Evolutionary conservation across 1,140 invertebrate genomes (phyloP), one percentile per base, ranked within the genome.

Genomic region (Diprion similis): DNA sequence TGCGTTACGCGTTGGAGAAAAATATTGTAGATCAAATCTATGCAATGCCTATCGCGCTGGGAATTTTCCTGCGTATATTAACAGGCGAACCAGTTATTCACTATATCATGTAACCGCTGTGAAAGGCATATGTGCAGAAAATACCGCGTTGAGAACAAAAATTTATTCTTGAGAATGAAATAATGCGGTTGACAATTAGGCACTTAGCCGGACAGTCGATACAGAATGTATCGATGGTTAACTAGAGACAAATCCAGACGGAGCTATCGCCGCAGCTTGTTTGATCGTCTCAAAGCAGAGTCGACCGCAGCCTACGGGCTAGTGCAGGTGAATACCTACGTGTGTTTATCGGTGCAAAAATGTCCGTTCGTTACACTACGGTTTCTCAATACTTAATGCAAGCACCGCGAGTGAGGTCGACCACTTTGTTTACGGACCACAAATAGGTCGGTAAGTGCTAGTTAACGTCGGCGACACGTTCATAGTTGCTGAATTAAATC

Each of bases 341-440:
- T 37, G 6, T 37, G 24, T 37, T 37, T 37, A 37, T 37, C 24
- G 24, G 24, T 6, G 24, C 24, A 37, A 37, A 37, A 37, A 37
- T 37, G 6, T 6, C 24, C 24, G 24, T 37, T 37, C 24, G 24
- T 37, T 37, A 37, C 24, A 4, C 24, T 37, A 37, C 24, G 24
- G 6, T 37, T 37, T 37, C 24, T 37, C 24, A 37, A 37, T 37
- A 37, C 24, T 37, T 37, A 37, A 37, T 37, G 24, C 24, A 37
- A 37, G 24, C 24, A 37, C 24, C 51, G n/a, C 51, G 51, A 59
- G 51, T 59, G 51, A 59, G 51, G 51, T 59, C 51, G 51, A 59
- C 51, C 51, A 59, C 51, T 59, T 59, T 59, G 51, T 59, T 59
- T 59, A 59, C n/a, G 51, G 51, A 59, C 51, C 51, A 59, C 51